Evolutionary conservation across 2,888 invertebrate genomes (phyloP), one percentile per base, ranked within the genome.

Genomic region (Drosophila picticornis): DNA sequence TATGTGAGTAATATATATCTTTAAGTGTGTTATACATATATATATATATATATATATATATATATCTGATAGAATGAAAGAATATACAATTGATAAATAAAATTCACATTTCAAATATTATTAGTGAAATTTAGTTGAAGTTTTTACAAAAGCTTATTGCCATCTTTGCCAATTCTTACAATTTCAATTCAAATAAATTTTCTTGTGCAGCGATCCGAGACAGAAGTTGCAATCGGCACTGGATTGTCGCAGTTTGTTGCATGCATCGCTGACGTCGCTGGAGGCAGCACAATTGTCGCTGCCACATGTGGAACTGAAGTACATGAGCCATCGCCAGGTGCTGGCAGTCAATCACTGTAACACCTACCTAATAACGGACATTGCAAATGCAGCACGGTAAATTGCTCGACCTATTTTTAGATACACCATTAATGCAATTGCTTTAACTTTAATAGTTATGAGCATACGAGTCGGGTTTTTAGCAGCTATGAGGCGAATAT

Each of bases 291-390:
- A 93, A 64, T 59, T 92, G 31, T 85, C 93, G 5, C 71, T 93
- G 75, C 93, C 93, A 0, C 91, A 93, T 69, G 93, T 93, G 16
- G 93, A 93, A 57, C 89, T 93, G 2, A 92, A 92, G 68, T 90
- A 90, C 40, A 88, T 92, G 29, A 93, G 92, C 62, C 90, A 92
- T 72, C 91, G 93, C 36, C 93, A 93, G 70, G 79, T 91, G 32
- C 62, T 93, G 27, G 93, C 93, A 0, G 93, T 93, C 9, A 88
- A 90, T 56, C 93, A 93, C 71, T 91, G 93, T 19, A 92, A 91
- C 56, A 90, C 90, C 3, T 93, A 93, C 65, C 77, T 93, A 60
- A 84, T 93, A 34, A 93, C 93, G 0, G 93, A 93, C 71, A 90
- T 93, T 61, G 92, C 92, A n/a, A 92, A 92, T 78, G 70, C 85